Conservation (phyloP, 2,797 vertebrate species). For the Morelia viridis region DNA sequence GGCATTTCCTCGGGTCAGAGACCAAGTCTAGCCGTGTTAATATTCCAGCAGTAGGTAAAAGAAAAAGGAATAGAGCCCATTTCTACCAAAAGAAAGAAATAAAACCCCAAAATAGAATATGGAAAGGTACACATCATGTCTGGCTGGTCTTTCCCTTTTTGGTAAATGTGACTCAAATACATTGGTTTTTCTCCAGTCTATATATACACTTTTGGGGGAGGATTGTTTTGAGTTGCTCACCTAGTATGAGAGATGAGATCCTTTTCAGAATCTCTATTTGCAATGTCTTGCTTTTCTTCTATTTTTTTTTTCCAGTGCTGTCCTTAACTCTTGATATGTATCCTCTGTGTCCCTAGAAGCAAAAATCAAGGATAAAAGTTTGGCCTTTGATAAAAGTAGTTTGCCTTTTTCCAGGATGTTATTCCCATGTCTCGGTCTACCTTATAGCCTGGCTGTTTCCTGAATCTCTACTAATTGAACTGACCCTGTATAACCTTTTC, state of each 20-base stretch:
- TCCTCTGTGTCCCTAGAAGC: background rate
- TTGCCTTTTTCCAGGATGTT: background rate
- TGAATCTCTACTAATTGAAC: background rate
- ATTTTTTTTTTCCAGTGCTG: background rate
- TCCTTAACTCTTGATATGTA: conserved; percentile 21
- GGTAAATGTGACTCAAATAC: conserved; percentile 81
- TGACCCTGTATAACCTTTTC: background rate
- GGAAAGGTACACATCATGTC: conserved; percentile 81
- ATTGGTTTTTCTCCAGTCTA: conserved; percentile 73
- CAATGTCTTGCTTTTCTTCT: background rate
- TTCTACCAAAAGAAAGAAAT: conserved; percentile 77
- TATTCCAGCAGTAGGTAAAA: conserved; percentile 56
- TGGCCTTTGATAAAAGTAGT: background rate
- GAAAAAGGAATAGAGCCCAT: conserved; percentile 54
- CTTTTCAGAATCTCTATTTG: conserved; percentile 28
- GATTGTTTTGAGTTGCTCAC: conserved; percentile 65
- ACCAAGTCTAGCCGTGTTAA: conserved; percentile 65
- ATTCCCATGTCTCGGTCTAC: background rate
- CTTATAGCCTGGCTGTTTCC: background rate
- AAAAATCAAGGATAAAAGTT: background rate
- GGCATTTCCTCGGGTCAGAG: conserved; percentile 67
- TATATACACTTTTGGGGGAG: conserved; percentile 56
- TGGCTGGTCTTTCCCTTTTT: conserved; percentile 72
- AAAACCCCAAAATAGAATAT: conserved; percentile 78
- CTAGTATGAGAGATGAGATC: conserved; percentile 35